phyloP scores from a whole-genome alignment of 2,113 vertebrate species.

The Sinocyclocheilus grahami region DNA sequence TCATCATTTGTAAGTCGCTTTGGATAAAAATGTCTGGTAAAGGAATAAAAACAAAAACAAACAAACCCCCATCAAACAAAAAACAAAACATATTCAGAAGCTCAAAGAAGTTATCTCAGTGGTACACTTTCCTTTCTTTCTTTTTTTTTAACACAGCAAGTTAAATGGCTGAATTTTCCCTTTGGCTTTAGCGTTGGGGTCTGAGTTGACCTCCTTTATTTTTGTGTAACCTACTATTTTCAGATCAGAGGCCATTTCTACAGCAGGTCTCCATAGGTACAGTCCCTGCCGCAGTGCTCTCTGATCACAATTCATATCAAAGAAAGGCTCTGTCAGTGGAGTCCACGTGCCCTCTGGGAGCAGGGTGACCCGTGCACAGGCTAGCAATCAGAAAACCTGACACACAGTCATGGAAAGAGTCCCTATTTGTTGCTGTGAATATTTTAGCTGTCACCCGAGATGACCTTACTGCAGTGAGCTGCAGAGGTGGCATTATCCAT shows the following conservation, averaged over 20 bases:
- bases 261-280: neutral
- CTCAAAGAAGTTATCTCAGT: neutral
- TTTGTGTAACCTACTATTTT: neutral
- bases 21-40: no score
- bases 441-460: conserved; percentile 1
- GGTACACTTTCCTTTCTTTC: neutral
- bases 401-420: neutral
- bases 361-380: neutral
- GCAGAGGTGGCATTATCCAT: conserved; percentile 29
- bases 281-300: neutral
- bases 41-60: no score
- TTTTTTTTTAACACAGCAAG: neutral
- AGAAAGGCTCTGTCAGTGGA: conserved; percentile 6
- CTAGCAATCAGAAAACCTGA: neutral
- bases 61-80: no score
- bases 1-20: neutral
- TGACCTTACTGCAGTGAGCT: conserved; percentile 1
- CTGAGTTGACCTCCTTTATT: neutral
- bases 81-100: no score
- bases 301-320: conserved; percentile 5
- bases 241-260: neutral
- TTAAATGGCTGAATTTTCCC: neutral
- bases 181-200: neutral
- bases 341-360: conserved; percentile 8
- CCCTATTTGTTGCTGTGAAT: conserved; percentile 11